phyloP scores from a whole-genome alignment of 1,140 invertebrate species.

The Sminthurinus signatus region DNA sequence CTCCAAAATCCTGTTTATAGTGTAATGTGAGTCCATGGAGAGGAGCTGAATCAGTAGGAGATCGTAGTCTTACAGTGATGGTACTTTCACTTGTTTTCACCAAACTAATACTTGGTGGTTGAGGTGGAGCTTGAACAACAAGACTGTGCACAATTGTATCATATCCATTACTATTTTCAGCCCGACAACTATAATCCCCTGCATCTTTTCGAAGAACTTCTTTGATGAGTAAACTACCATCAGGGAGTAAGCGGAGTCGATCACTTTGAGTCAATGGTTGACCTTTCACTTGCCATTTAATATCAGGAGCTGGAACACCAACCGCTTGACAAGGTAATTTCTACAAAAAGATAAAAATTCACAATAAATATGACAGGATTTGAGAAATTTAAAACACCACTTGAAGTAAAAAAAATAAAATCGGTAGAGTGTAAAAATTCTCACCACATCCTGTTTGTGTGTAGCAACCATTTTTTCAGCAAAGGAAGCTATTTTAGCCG shows the following conservation, averaged over 20 bases:
- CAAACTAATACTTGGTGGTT: constrained; percentile 69
- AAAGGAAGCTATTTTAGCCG: constrained; percentile 86
- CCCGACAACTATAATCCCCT: constrained; percentile 59
- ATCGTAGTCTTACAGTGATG: constrained; percentile 69
- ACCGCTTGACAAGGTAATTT: constrained; percentile 85
- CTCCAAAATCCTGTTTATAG: constrained; percentile 86
- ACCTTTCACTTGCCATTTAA: constrained; percentile 62
- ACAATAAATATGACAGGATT: no score
- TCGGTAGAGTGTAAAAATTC: no score
- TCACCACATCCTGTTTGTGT: constrained; percentile 83
- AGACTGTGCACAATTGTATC: constrained; percentile 74
- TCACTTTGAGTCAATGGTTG: constrained; percentile 61
- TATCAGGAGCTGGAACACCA: constrained; percentile 77
- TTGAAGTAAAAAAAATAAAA: no score
- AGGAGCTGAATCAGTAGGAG: constrained; percentile 63
- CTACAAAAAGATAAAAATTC: no score
- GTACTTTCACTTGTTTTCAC: constrained; percentile 76
- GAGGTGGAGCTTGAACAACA: constrained; percentile 62
- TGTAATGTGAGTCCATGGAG: constrained; percentile 83
- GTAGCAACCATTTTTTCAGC: constrained; percentile 82
- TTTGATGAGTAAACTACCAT: constrained; percentile 83
- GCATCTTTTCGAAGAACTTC: constrained; percentile 61
- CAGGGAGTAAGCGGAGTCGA: constrained; percentile 70
- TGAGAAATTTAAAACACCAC: no score
- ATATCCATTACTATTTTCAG: constrained; percentile 85